phyloP scores from a whole-genome alignment of 2,113 vertebrate species.

The Pantherophis guttatus region DNA sequence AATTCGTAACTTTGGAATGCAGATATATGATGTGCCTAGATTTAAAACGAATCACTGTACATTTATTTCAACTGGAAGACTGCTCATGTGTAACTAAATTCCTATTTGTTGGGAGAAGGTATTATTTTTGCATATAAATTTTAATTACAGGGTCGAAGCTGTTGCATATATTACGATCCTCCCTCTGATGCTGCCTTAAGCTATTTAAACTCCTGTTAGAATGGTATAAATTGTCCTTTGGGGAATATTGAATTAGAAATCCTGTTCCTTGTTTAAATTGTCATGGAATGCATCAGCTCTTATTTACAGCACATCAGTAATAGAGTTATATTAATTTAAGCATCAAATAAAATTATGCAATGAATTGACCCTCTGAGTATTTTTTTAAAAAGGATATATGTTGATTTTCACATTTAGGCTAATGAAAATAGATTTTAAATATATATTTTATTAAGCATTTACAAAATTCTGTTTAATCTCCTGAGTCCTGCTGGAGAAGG shows the following conservation, averaged over 20 bases:
- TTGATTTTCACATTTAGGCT: neutral
- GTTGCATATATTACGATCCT: neutral
- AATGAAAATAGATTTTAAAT: neutral
- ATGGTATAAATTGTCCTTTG: neutral
- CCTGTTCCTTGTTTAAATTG: conserved; percentile 2
- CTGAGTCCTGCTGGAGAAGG: too few relatives aligned
- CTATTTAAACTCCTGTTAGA: neutral
- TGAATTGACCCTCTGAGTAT: neutral
- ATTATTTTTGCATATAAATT: neutral
- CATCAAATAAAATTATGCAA: neutral
- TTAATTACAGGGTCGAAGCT: neutral
- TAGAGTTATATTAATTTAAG: conserved; percentile 12
- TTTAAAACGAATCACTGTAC: neutral
- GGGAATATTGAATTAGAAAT: neutral
- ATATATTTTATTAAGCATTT: neutral
- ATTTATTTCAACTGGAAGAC: neutral
- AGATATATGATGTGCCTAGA: neutral
- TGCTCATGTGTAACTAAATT: neutral
- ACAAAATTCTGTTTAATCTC: neutral
- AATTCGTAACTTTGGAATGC: neutral
- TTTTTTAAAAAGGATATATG: neutral
- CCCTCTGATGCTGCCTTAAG: neutral
- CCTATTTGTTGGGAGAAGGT: neutral
- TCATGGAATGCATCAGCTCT: neutral
- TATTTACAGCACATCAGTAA: neutral